Evolutionary conservation across 1,140 invertebrate genomes (phyloP), one percentile per base, ranked within the genome.

Genomic region (Aricia agestis): DNA sequence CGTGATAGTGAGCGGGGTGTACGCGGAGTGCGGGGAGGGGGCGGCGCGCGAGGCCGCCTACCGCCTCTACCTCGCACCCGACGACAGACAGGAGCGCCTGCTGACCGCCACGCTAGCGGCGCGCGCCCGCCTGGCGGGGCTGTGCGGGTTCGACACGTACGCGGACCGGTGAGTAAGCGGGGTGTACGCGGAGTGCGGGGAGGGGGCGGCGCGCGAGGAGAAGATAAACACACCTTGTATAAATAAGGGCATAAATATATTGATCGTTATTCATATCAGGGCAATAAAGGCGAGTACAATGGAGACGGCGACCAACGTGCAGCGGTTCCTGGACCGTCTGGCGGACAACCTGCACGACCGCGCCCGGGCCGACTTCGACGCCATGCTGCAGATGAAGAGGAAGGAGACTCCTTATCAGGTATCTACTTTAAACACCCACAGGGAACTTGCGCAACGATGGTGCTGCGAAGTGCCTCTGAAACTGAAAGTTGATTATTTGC

Each of bases 131-230:
- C 93, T 99, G 70, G 98, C 98, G 0, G 87, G 94, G 66, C 93
- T 97, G 31, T 98, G 98, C 85, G 98, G 96, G 2, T 99, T 99
- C 90, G 84, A 93, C 10, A 95, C 97, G 0, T 99, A 97, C 86
- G 95, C 96, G 25, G 96, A 99, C 84, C 94, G 96, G 94, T 95
- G 19, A 59, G 36, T 45, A n/a, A 94, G 94, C 72, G 95, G 96
- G 36, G 92, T 98, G 19, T 95, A 95, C 87, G 95, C 95, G n/a
- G 97, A 98, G 86, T 95, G 97, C 10, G 91, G 93, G 3, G 95
- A 96, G 87, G 94, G 95, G 61, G 74, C 94, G 57, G 94, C 96
- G n/a, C 91, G 98, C 73, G 98, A 99, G 93, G 94, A n/a, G n/a
- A n/a, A n/a, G n/a, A n/a, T n/a, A n/a, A n/a, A n/a, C n/a, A n/a